These are phyloP conservation scores for Nomia melanderi DNA, from an alignment of 1,140 invertebrate species.

Conservation along the genomic window DNA sequence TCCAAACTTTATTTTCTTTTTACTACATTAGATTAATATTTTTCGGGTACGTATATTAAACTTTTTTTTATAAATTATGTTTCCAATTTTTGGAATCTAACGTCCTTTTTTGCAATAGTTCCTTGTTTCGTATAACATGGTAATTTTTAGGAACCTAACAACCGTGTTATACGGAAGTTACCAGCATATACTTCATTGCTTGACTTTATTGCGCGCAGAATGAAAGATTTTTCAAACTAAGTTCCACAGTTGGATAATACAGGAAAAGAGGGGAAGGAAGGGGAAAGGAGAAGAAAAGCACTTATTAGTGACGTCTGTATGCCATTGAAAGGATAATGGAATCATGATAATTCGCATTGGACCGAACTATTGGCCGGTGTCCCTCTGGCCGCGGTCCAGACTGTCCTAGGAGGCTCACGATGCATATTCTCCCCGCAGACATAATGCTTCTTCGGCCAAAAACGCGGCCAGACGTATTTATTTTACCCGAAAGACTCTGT, in stretches of 20 bases:
- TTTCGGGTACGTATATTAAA: too few relatives aligned
- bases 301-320: constrained; percentile 9
- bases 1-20: too few relatives aligned
- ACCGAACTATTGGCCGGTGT: constrained; percentile 65
- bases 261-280: neutral
- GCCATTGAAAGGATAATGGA: constrained; percentile 68
- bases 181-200: too few relatives aligned
- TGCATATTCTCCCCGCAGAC: constrained; percentile 54
- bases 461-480: constrained; percentile 73
- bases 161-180: too few relatives aligned
- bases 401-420: constrained; percentile 31
- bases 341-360: constrained; percentile 62
- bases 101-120: too few relatives aligned
- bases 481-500: constrained; percentile 62
- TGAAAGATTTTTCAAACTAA: too few relatives aligned
- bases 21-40: too few relatives aligned
- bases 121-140: too few relatives aligned
- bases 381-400: constrained; percentile 73
- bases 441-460: constrained; percentile 66
- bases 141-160: too few relatives aligned
- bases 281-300: neutral
- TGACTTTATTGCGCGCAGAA: too few relatives aligned
- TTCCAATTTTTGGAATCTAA: too few relatives aligned
- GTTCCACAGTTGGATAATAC: neutral
- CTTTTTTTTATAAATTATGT: too few relatives aligned